Evolutionary conservation across 2,888 invertebrate genomes (phyloP).

Genomic region (Dorcus parallelipipedus): DNA sequence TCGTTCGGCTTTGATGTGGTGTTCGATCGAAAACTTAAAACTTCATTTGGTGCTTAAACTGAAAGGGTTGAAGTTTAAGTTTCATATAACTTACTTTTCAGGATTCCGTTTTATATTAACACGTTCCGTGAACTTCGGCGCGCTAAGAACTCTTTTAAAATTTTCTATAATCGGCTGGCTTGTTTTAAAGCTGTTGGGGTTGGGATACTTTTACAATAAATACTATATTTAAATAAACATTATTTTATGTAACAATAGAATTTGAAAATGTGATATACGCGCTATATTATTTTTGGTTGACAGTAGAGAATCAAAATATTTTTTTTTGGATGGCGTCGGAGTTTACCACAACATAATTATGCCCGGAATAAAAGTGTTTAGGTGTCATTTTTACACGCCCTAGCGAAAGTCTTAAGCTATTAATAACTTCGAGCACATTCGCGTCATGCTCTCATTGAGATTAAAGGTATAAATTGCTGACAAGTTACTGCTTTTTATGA

Average conservation of each 20-base stretch:
- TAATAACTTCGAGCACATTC: background rate
- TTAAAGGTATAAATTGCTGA: constrained; percentile 13
- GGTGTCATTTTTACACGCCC: background rate
- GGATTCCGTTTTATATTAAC: background rate
- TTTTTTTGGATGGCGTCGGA: too few relatives aligned
- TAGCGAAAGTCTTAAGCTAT: background rate
- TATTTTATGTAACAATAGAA: too few relatives aligned
- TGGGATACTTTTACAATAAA: too few relatives aligned
- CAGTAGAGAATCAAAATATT: too few relatives aligned
- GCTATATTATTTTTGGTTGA: too few relatives aligned
- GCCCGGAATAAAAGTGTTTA: background rate
- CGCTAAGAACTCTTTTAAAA: too few relatives aligned
- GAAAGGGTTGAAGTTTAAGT: background rate
- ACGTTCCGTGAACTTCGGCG: background rate
- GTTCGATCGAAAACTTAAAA: constrained; percentile 21
- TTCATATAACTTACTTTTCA: background rate
- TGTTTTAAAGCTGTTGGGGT: too few relatives aligned
- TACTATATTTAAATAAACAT: too few relatives aligned
- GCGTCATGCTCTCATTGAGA: constrained; percentile 10
- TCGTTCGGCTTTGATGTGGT: constrained; percentile 17
- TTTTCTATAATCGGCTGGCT: too few relatives aligned
- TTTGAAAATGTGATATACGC: too few relatives aligned
- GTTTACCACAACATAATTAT: too few relatives aligned
- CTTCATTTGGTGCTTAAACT: constrained; percentile 18
- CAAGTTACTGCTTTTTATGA: constrained; percentile 8